phyloP scores from a whole-genome alignment of 1,140 invertebrate species.

The Pogonomyrmex californicus region DNA sequence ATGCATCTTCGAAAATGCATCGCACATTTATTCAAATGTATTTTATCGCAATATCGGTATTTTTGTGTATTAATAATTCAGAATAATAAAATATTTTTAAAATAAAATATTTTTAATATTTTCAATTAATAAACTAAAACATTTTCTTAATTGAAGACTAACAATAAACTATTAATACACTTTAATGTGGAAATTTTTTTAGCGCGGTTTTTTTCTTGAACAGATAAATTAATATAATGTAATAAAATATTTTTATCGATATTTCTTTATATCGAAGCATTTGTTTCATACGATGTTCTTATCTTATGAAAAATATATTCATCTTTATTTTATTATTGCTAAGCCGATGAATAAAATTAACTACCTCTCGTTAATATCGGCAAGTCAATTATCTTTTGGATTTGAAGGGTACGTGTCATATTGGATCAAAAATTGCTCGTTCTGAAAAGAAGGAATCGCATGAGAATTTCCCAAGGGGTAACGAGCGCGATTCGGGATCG shows the following conservation, averaged over 20 bases:
- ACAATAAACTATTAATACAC: background rate
- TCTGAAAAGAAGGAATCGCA: background rate
- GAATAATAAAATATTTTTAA: background rate
- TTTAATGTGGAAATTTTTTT: background rate
- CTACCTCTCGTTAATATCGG: background rate
- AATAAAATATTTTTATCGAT: background rate
- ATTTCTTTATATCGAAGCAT: background rate
- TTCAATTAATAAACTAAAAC: background rate
- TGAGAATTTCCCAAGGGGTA: background rate
- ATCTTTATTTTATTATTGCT: background rate
- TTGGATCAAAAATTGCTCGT: background rate
- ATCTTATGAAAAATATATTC: background rate
- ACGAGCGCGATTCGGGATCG: constrained; percentile 20
- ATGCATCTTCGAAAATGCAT: background rate
- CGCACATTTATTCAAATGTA: background rate
- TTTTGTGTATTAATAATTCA: background rate
- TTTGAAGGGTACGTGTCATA: background rate
- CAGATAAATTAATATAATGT: background rate
- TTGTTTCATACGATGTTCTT: background rate
- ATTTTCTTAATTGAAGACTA: background rate
- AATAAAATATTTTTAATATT: too few species aligned
- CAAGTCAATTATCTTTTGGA: background rate
- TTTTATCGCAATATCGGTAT: background rate
- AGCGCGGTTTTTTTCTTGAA: background rate
- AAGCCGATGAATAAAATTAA: background rate